Base-by-base conservation (phyloP, 2,888 invertebrate species). In the Chironomus riparius region DNA sequence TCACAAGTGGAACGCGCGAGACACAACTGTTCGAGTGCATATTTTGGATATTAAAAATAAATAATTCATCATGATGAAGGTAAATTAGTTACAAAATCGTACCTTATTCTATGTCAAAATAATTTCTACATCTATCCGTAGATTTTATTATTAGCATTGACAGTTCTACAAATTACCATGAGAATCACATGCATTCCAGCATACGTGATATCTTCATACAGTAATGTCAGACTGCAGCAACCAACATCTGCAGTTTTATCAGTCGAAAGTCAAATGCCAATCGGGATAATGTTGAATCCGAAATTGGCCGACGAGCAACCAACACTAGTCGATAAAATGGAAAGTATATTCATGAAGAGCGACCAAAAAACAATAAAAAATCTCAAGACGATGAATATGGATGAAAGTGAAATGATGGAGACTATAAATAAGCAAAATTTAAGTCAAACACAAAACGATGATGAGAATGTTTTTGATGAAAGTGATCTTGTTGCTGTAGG, bases 211-310 rank as follows among this genome's bases (percentile, higher is more conserved):
- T 48, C 65, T 1, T 74, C 74, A 7, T 74, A 74, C 15, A 65
- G 65, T 7, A 74, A 74, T 48, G 74, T 74, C 4, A 47, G 74
- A 47, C 5, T 74, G 28, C 74, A 74, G 12, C 65, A 74, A n/a
- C 74, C 74, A 10, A 24, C 5, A 3, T 48, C 47, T 2, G 24
- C 24, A 13, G 24, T n/a, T 10, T 22, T 22, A 65, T 68, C 74
- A 4, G 74, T 74, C 48, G 74, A 74, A 15, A 74, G 74, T 28
- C 68, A 68, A 47, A 74, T 68, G 68, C 48, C 74, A 68, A 74
- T 68, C 47, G 74, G 68, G 6, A 74, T 74, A 4, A 48, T 68
- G 21, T 3, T 62, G 6, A 74, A 68, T 74, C 68, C 68, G 15
- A 22, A 48, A 4, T 24, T 74, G 18, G 74, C 65, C 4, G 74